Evolutionary conservation across 2,797 vertebrate species (phyloP), one percentile per base, ranked within the genome.

Genomic region (Syndactyla subalaris): DNA sequence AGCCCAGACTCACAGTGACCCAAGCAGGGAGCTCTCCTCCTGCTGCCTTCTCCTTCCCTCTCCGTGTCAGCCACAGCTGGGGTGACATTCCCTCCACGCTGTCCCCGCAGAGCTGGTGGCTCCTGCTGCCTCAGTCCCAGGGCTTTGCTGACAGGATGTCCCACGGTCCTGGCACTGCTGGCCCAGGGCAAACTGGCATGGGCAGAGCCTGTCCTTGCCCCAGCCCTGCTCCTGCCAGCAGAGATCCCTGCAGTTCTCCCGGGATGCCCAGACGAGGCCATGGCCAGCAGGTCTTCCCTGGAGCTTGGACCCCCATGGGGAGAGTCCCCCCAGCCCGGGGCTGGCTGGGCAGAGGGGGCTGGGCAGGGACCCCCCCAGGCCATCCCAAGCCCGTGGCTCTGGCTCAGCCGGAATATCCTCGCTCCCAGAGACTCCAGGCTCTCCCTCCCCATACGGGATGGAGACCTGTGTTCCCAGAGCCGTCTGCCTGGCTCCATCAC

Each of bases 341-440:
- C 39, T 2, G 10, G 45, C 39, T 5, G 78, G 2, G 3, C 1
- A 9, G 46, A 32, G 36, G 66, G 41, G 21, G 1, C 8, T 1
- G 58, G 16, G 16, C 1, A 1, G 34, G 46, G 13, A 1, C 5
- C 6, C 20, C 32, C 9, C 52, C 46, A 1, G 23, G 46, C 18
- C 58, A 30, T 34, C n/a, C 88, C 71, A 30, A 68, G 41, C 38
- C 21, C 61, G 1, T 3, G 39, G 6, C 46, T 39, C 39, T 26
- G 95, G 87, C 97, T 95, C 76, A 94, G 73, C 3, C 6, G 68
- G 63, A 94, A 90, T n/a, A 95, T 94, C 45, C 76, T 87, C 3
- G 32, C 78, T 14, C 95, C 97, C 39, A 96, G 93, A 5, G 97
- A 96, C 76, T 94, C 97, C 71, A 93, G 67, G 23, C 95, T 97